These are phyloP conservation scores for Nebria ingens DNA, from an alignment of 1,140 invertebrate species.

Conservation along the genomic window DNA sequence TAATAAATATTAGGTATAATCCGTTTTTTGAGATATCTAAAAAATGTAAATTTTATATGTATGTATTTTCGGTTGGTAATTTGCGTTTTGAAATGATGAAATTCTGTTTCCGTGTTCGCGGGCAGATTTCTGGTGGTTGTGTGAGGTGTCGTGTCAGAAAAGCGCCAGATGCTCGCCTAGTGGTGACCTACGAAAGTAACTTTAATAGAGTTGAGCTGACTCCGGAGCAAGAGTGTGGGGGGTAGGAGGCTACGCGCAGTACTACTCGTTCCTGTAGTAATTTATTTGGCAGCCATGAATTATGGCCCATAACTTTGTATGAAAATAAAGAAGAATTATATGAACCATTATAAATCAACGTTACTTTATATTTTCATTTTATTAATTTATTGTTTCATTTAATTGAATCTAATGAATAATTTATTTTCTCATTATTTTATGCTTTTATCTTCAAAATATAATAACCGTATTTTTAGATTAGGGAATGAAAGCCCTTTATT, in stretches of 20 bases:
- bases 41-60: too few relatives aligned
- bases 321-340: constrained; percentile 38
- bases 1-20: too few relatives aligned
- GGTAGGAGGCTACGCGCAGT: constrained; percentile 23
- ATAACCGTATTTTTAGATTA: too few relatives aligned
- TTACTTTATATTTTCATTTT: constrained; percentile 29
- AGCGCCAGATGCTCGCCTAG: constrained; percentile 19
- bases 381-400: constrained; percentile 29
- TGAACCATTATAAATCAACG: constrained; percentile 35
- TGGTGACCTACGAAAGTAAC: constrained; percentile 30
- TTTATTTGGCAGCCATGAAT: constrained; percentile 36
- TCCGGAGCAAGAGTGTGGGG: too few relatives aligned
- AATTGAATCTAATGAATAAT: constrained; percentile 27
- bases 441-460: too few relatives aligned
- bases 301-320: constrained; percentile 36
- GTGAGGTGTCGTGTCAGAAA: neutral
- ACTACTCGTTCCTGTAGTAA: constrained; percentile 24
- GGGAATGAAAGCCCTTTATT: too few relatives aligned
- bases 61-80: too few relatives aligned
- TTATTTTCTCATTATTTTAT: constrained; percentile 11
- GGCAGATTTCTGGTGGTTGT: neutral
- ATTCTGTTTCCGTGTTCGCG: neutral
- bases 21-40: too few relatives aligned
- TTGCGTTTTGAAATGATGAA: too few relatives aligned
- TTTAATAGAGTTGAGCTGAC: constrained; percentile 34